Conservation (phyloP, 2,888 invertebrate genomes). For the Perdita meconis region DNA sequence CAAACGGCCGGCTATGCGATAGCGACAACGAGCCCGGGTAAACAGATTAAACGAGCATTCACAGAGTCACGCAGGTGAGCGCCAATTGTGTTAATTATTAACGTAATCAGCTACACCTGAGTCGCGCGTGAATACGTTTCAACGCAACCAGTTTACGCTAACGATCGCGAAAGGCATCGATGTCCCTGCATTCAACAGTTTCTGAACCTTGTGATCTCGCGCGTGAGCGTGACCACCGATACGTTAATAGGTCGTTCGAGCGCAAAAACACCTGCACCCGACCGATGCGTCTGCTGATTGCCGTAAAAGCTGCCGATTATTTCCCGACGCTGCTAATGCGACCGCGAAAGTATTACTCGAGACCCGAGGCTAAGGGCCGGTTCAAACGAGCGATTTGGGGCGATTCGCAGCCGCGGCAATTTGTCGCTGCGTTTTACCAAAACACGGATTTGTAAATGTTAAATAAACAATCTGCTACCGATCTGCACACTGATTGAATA, state of each 20-base stretch:
- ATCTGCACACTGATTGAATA: no score
- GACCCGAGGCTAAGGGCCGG: no score
- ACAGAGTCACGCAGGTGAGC: slow-evolving; percentile 65
- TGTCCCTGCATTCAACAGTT: slow-evolving; percentile 12
- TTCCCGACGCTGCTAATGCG: no score
- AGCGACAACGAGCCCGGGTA: slow-evolving; percentile 44
- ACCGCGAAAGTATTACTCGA: no score
- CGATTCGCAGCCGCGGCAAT: no score
- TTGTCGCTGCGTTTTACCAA: no score
- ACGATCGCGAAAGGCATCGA: slow-evolving; percentile 46
- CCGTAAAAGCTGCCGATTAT: no score
- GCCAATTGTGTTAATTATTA: slow-evolving; percentile 67
- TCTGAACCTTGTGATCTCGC: not conserved
- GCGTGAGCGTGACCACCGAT: not conserved
- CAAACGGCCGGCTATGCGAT: slow-evolving; percentile 33
- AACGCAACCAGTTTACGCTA: slow-evolving; percentile 55
- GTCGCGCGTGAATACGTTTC: slow-evolving; percentile 52
- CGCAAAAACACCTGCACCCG: not conserved
- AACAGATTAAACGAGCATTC: slow-evolving; percentile 65
- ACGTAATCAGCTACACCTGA: slow-evolving; percentile 70
- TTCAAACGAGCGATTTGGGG: no score
- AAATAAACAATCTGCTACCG: no score
- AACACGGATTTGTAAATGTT: no score
- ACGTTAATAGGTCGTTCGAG: not conserved
- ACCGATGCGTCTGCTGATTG: no score